A percentile compares a stretch with the other conserved stretches of the same genome.
Evolutionary conservation across 2,113 vertebrate species (phyloP).

Genomic region (Nymphicus hollandicus): DNA sequence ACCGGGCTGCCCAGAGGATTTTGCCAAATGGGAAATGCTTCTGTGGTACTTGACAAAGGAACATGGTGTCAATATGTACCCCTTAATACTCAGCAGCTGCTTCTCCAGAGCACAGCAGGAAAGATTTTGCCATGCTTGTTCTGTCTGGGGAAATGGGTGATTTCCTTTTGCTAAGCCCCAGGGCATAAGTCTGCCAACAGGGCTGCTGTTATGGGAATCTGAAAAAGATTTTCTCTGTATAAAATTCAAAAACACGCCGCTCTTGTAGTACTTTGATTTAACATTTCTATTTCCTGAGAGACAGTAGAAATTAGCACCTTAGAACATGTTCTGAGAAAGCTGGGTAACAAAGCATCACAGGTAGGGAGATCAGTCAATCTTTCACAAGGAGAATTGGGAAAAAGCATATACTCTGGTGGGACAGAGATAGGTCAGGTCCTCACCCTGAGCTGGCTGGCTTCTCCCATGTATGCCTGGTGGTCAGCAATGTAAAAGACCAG

Average conservation of each 20-base stretch:
- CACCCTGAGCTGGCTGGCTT: neutral
- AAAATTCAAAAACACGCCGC: neutral
- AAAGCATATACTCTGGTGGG: neutral
- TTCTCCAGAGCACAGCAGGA: neutral
- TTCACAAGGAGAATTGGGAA: neutral
- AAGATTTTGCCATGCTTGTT: neutral
- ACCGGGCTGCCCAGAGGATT: neutral
- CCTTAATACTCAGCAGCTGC: neutral
- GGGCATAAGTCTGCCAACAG: neutral
- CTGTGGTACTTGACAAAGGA: neutral
- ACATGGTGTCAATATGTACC: neutral
- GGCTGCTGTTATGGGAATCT: neutral
- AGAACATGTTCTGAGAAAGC: neutral
- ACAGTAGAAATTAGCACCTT: neutral
- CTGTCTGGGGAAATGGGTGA: neutral
- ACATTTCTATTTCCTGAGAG: neutral
- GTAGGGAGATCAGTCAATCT: neutral
- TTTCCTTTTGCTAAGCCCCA: neutral
- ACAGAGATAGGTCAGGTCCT: neutral
- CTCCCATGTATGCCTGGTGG: neutral
- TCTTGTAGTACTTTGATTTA: neutral
- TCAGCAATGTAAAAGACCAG: neutral
- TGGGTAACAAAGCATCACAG: neutral
- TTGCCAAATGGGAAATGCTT: neutral
- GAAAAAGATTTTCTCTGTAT: neutral